A percentile compares a stretch with the other conserved stretches of the same genome.
phyloP scores from a whole-genome alignment of 2,797 vertebrate species.

The Schizothorax lantsangensis region DNA sequence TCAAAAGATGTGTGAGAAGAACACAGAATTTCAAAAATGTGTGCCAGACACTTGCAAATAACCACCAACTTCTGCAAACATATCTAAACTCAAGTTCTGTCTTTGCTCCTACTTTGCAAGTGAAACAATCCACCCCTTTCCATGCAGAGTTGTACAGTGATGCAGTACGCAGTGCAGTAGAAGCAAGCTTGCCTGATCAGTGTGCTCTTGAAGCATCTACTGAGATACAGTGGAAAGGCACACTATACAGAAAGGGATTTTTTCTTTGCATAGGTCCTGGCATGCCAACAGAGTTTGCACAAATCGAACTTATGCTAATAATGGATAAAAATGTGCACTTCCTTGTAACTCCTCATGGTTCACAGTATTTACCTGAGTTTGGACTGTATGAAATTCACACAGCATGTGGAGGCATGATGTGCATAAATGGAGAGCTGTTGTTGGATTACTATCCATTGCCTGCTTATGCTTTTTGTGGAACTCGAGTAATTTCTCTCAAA shows the following conservation, averaged over 20 bases:
- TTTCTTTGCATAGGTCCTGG: conserved; percentile 17
- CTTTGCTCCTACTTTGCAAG: conserved; percentile 32
- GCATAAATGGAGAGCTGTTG: conserved; percentile 11
- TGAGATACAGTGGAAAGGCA: conserved; percentile 34
- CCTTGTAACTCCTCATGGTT: conserved; percentile 31
- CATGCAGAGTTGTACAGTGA: conserved; percentile 45
- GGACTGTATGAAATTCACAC: conserved; percentile 31
- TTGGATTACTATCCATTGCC: conserved; percentile 46
- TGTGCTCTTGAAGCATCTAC: background rate
- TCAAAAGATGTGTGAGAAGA: conserved; percentile 42
- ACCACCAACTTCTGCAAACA: conserved; percentile 44
- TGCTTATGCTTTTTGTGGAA: conserved; percentile 14
- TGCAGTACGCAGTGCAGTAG: conserved; percentile 46
- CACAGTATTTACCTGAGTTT: conserved; percentile 24
- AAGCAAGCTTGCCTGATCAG: conserved; percentile 5
- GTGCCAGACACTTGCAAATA: conserved; percentile 33
- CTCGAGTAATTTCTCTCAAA: conserved; percentile 31
- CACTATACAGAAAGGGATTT: conserved; percentile 31
- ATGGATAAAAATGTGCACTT: conserved; percentile 36
- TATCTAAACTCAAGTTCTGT: conserved; percentile 30
- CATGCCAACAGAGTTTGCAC: conserved; percentile 21
- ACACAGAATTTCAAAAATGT: conserved; percentile 42
- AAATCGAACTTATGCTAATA: conserved; percentile 25
- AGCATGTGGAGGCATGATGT: background rate
- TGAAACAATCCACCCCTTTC: conserved; percentile 44